Evolutionary conservation across 2,888 invertebrate species (phyloP), one percentile per base, ranked within the genome.

Genomic region (Acanthoscelides obtectus): DNA sequence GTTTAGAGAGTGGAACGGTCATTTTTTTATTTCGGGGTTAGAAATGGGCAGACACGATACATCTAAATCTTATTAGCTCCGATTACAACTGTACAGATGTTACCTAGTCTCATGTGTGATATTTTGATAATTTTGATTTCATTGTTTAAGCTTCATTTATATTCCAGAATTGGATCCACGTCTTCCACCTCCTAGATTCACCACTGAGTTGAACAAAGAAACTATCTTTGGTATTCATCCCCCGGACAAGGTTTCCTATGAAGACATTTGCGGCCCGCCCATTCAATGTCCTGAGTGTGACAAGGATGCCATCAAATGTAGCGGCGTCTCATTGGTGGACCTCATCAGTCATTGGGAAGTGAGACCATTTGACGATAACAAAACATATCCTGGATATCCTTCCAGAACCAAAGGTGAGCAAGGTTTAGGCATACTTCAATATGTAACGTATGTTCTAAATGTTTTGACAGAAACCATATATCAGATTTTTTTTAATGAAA

Each of bases 221-320:
- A 77, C 75, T 1, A 74, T 88, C 22, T 91, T 89, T 79, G 92
- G 92, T 0, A 87, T 88, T 72, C 85, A 86, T 68, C 89, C 91
- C n/a, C 92, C 92, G 0, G 88, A 87, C 71, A 87, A 87, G 76
- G 86, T 88, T 27, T 88, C 88, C 72, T 82, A 88, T 72, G 89
- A 90, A 69, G 89, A 90, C 78, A 85, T 91, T 19, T 93, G 93
- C 79, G 88, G 88, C 2, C 88, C 90, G 0, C 88, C 87, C 25
- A 84, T 87, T 67, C 86, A 87, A 20, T 93, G 92, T 79, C 88
- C 88, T 20, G 88, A 89, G 75, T 93, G 92, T 81, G 88, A 89
- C 3, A 72, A 87, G 87, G 77, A 87, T 87, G 70, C 84, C 84
- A n/a, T 69, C 66, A 88, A 88, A 74, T 91, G 91, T 80, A 88